A percentile compares a stretch with the other conserved stretches of the same genome.
These are phyloP conservation scores for Ochotona princeps DNA, from an alignment of 2,113 vertebrate genomes.

Conservation along the genomic window DNA sequence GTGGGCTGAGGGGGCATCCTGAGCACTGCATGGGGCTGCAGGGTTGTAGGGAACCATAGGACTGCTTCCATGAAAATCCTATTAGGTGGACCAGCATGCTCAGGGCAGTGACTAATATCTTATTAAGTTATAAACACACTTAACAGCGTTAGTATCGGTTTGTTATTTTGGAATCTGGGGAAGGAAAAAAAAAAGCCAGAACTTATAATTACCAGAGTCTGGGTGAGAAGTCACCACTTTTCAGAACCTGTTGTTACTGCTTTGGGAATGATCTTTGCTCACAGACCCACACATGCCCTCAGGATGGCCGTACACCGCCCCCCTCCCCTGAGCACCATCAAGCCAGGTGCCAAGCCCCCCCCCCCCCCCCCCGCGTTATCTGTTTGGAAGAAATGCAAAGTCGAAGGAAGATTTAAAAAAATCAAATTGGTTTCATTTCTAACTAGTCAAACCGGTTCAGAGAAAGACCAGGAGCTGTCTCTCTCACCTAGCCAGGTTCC, in stretches of 20 bases:
- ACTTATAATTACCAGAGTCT: slow-evolving; percentile 31
- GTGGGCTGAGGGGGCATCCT: background rate
- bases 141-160: slow-evolving; percentile 64
- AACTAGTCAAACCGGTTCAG: slow-evolving; percentile 58
- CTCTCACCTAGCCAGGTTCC: too few species aligned
- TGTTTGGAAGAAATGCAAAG: slow-evolving; percentile 45
- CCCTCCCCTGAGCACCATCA: background rate
- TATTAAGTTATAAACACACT: slow-evolving; percentile 81
- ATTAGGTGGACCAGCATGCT: slow-evolving; percentile 36
- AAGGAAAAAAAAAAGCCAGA: slow-evolving; percentile 52
- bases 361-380: background rate
- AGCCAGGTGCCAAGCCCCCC: background rate
- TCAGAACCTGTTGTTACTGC: slow-evolving; percentile 27
- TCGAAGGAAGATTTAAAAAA: slow-evolving; percentile 47
- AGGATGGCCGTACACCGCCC: background rate
- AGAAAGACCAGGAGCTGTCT: background rate
- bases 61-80: background rate
- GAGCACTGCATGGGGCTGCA: background rate
- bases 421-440: slow-evolving; percentile 43
- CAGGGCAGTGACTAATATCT: slow-evolving; percentile 67
- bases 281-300: background rate
- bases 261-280: slow-evolving; percentile 14
- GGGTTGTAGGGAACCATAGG: background rate
- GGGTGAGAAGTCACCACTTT: slow-evolving; percentile 47
- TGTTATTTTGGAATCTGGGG: slow-evolving; percentile 68